Conservation (phyloP, 1,140 invertebrate genomes). For the Holotrichia oblita region DNA sequence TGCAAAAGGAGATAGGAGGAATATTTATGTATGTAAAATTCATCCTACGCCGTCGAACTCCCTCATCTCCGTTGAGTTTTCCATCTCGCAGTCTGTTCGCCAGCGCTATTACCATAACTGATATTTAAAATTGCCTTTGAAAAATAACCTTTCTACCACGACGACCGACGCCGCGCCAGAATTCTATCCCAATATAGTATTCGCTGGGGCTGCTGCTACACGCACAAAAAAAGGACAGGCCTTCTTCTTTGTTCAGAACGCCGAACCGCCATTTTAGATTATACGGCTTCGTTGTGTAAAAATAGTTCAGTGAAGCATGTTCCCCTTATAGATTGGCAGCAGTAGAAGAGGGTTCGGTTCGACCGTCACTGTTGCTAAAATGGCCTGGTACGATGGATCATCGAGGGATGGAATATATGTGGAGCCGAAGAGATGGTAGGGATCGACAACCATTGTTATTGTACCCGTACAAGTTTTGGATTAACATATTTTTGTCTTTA, state of each 20-base stretch:
- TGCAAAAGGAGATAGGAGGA: conserved; percentile 18
- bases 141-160: conserved; percentile 42
- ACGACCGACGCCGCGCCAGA: conserved; percentile 35
- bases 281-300: conserved; percentile 54
- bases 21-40: conserved; percentile 27
- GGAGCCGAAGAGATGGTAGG: neutral
- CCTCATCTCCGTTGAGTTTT: neutral
- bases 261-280: conserved; percentile 54
- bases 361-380: conserved; percentile 44
- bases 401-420: conserved; percentile 15
- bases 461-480: neutral
- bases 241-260: conserved; percentile 45
- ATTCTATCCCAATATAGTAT: conserved; percentile 43
- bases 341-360: conserved; percentile 48
- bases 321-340: conserved; percentile 54
- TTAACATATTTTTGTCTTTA: conserved; percentile 1
- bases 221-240: conserved; percentile 43
- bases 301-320: conserved; percentile 57
- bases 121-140: conserved; percentile 44
- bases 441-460: conserved; percentile 17
- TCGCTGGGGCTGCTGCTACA: conserved; percentile 8
- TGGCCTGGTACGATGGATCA: conserved; percentile 46
- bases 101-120: conserved; percentile 32
- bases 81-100: neutral
- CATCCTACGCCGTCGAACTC: conserved; percentile 16